Conservation (phyloP, 1,140 invertebrate genomes). For the Anoplophora glabripennis region DNA sequence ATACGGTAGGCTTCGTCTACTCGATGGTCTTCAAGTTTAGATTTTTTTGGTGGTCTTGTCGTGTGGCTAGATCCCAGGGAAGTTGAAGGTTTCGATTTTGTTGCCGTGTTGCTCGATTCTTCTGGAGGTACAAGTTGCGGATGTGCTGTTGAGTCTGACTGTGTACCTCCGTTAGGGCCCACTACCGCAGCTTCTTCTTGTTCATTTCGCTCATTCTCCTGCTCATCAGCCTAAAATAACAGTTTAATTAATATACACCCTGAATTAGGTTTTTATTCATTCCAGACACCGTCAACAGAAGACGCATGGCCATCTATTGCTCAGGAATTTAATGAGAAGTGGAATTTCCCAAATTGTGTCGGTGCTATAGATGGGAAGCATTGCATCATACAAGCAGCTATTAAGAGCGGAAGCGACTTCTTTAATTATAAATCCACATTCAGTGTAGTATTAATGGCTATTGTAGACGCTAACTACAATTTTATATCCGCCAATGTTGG, state of each 20-base stretch:
- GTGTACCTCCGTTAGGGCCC: slow-evolving; percentile 15
- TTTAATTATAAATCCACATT: slow-evolving; percentile 54
- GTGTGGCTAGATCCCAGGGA: slow-evolving; percentile 27
- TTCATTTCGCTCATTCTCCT: slow-evolving; percentile 15
- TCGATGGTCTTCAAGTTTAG: slow-evolving; percentile 25
- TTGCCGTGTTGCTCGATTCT: slow-evolving; percentile 4
- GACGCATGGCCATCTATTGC: slow-evolving; percentile 27
- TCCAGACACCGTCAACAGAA: slow-evolving; percentile 31
- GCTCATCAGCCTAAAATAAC: slow-evolving; percentile 4
- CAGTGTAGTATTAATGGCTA: slow-evolving; percentile 48
- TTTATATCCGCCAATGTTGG: slow-evolving; percentile 51
- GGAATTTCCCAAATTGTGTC: no score
- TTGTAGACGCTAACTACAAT: slow-evolving; percentile 51
- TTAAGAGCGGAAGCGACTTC: slow-evolving; percentile 45
- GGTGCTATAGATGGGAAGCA: no score
- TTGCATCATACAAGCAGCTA: no score
- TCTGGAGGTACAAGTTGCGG: slow-evolving; percentile 7
- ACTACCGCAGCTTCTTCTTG: slow-evolving; percentile 6
- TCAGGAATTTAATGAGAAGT: slow-evolving; percentile 13
- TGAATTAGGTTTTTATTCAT: slow-evolving; percentile 3
- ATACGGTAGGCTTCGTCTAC: slow-evolving; percentile 32
- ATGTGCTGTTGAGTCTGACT: slow-evolving; percentile 10
- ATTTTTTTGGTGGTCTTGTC: slow-evolving; percentile 24
- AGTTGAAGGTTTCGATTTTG: slow-evolving; percentile 19
- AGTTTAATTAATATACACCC: slow-evolving; percentile 1